phyloP scores from a whole-genome alignment of 2,113 vertebrate genomes.

The Oncorhynchus gorbuscha region DNA sequence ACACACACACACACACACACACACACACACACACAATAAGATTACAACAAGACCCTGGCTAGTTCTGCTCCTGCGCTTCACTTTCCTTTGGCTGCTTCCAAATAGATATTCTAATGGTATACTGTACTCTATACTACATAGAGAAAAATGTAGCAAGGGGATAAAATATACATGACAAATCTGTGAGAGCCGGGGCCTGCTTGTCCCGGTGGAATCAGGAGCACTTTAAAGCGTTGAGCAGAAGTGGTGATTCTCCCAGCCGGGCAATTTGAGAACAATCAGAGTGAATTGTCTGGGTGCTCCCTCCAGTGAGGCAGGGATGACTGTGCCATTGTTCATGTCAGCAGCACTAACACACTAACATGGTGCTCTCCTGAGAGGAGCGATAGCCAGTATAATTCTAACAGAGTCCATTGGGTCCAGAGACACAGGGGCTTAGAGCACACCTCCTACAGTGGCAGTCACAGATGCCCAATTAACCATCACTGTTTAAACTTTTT shows the following conservation, averaged over 20 bases:
- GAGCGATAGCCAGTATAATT: neutral
- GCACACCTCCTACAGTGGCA: neutral
- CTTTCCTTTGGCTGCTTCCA: conserved; percentile 37
- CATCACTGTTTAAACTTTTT: neutral
- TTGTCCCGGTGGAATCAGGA: conserved; percentile 57
- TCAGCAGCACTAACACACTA: conserved; percentile 51
- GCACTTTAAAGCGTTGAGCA: conserved; percentile 64
- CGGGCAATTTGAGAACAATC: conserved; percentile 72
- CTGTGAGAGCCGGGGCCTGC: conserved; percentile 35
- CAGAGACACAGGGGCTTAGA: neutral
- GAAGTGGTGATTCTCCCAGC: conserved; percentile 64
- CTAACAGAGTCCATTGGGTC: no score
- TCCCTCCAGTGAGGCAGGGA: conserved; percentile 41
- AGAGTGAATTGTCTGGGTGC: conserved; percentile 58
- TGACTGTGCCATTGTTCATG: conserved; percentile 61
- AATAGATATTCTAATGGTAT: conserved; percentile 40
- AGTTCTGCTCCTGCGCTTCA: conserved; percentile 24
- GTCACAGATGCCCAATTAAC: neutral
- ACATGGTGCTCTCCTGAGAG: conserved; percentile 15
- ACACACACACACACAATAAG: neutral
- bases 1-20: neutral
- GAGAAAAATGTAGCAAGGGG: conserved; percentile 18
- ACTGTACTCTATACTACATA: conserved; percentile 27
- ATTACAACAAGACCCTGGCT: neutral
- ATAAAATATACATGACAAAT: conserved; percentile 43